Evolutionary conservation across 2,888 invertebrate genomes (phyloP).

Genomic region (Sphaerophoria rueppellii): DNA sequence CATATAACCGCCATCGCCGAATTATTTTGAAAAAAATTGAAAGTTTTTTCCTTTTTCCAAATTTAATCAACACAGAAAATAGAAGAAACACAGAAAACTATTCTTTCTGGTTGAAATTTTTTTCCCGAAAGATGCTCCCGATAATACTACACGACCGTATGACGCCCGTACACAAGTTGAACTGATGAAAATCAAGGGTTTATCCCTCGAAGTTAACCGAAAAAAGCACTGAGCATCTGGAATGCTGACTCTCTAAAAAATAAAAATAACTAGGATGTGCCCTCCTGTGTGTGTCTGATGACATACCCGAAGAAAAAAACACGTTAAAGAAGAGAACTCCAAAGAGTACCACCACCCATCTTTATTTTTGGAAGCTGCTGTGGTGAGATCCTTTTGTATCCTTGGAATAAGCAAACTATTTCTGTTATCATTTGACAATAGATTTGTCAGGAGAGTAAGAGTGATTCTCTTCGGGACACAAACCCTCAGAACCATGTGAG

Average conservation of each 20-base stretch:
- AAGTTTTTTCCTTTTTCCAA: constrained; percentile 47
- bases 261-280: constrained; percentile 33
- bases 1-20: constrained; percentile 46
- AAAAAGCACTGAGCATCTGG: constrained; percentile 51
- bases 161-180: constrained; percentile 82
- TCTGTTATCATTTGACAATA: constrained; percentile 43
- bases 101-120: constrained; percentile 32
- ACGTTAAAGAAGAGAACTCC: constrained; percentile 19
- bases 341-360: constrained; percentile 23
- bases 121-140: constrained; percentile 44
- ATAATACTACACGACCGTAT: constrained; percentile 79
- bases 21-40: constrained; percentile 24
- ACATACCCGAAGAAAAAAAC: constrained; percentile 11
- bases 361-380: constrained; percentile 36
- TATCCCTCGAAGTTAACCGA: constrained; percentile 78
- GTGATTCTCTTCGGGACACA: constrained; percentile 4
- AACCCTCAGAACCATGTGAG: not conserved
- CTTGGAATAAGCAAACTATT: constrained; percentile 48
- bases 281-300: constrained; percentile 35
- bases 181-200: constrained; percentile 80
- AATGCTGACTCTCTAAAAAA: constrained; percentile 40
- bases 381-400: constrained; percentile 53
- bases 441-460: constrained; percentile 11
- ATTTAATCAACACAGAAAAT: not conserved
- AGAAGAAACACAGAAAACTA: not conserved